Percentiles rank a stretch among this genome's conserved stretches.
Conservation (phyloP, 35 echinoderm and acorn worm genomes). For the Eucidaris tribuloides region DNA sequence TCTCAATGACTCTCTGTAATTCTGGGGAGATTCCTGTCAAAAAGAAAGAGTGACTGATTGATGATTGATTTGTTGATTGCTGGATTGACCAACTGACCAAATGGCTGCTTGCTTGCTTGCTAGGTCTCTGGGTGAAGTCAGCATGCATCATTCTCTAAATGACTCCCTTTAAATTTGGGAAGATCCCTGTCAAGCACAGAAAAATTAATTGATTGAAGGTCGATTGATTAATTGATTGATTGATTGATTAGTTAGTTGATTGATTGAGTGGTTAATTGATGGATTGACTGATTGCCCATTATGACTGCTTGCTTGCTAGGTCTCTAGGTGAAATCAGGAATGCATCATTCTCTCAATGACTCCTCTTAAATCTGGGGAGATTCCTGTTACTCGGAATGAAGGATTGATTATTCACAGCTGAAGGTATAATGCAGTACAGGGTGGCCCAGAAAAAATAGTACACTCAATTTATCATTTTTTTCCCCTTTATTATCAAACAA, state of each 20-base stretch:
- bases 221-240: background rate
- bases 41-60: background rate
- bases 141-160: conserved; percentile 66
- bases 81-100: no score
- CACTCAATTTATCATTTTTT: background rate
- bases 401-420: no score
- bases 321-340: background rate
- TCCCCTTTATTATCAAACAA: no score
- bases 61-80: background rate
- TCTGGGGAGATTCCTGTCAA: conserved; percentile 44
- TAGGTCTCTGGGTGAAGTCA: conserved; percentile 45
- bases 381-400: background rate
- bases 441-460: no score
- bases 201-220: background rate
- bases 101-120: background rate
- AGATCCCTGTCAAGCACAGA: conserved; percentile 38
- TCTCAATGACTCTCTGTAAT: conserved; percentile 19
- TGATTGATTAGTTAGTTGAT: no score
- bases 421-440: no score
- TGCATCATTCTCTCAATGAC: background rate
- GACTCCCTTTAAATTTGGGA: background rate
- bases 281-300: no score
- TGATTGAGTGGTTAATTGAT: no score
- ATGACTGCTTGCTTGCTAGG: conserved; percentile 2
- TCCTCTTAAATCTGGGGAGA: background rate